A percentile compares a stretch with the other conserved stretches of the same genome.
Conservation (phyloP, 2,113 vertebrate species). For the Catagonus wagneri region DNA sequence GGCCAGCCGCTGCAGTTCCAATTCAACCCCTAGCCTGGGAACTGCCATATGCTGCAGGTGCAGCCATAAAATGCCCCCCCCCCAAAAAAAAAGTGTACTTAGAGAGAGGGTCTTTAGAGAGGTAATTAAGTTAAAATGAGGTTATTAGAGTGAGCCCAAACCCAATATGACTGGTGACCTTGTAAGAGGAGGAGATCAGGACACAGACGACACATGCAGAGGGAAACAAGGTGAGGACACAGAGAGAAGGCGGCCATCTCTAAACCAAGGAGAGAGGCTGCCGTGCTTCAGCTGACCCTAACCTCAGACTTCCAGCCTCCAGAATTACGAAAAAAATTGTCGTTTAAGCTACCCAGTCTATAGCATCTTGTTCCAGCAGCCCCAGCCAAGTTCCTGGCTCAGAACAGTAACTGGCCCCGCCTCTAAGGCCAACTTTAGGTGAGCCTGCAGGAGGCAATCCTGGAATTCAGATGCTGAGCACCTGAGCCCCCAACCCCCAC, state of each 20-base stretch:
- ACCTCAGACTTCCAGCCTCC: not conserved
- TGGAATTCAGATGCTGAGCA: not conserved
- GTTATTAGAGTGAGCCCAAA: not conserved
- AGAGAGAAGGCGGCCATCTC: not conserved
- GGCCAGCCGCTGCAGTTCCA: too few relatives aligned
- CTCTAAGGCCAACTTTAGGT: not conserved
- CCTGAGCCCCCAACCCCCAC: not conserved
- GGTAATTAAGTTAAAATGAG: constrained; percentile 21
- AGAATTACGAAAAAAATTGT: not conserved
- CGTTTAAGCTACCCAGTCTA: not conserved
- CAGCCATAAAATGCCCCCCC: too few relatives aligned
- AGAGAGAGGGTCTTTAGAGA: not conserved
- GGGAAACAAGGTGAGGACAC: not conserved
- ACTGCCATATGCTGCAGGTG: too few relatives aligned
- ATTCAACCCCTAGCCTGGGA: too few relatives aligned
- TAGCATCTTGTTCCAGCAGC: not conserved
- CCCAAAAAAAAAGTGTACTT: not conserved
- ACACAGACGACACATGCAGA: not conserved
- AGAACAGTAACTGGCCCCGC: not conserved
- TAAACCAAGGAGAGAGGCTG: not conserved
- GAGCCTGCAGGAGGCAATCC: not conserved
- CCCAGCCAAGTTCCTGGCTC: not conserved
- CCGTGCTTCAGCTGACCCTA: not conserved
- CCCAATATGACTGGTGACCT: not conserved
- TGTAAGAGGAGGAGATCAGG: not conserved